These are phyloP conservation scores for Parazoanthus swiftii DNA, from an alignment of 92 coral and sea anemone species.

Conservation along the genomic window DNA sequence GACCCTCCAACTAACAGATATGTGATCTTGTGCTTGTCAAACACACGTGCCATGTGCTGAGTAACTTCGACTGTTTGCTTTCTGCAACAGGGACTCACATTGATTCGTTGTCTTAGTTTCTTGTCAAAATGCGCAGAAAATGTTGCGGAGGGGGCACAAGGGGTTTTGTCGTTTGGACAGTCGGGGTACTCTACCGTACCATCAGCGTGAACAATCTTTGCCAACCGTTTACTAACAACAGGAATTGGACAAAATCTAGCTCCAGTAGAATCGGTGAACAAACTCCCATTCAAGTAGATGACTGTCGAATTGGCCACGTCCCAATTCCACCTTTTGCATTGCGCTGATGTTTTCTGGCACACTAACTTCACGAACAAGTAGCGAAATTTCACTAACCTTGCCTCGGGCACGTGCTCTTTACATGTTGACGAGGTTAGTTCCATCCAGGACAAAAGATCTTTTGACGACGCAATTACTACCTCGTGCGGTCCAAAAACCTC, in stretches of 20 bases:
- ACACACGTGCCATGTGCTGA: conserved; percentile 25
- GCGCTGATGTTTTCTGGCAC: not conserved
- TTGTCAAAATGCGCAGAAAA: conserved; percentile 24
- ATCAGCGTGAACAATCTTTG: not conserved
- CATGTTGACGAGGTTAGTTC: not conserved
- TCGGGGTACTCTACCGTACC: too few relatives aligned
- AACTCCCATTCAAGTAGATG: not conserved
- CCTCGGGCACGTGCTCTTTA: not conserved
- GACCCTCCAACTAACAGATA: conserved; percentile 24
- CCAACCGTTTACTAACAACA: conserved; percentile 6
- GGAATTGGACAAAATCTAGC: conserved; percentile 36
- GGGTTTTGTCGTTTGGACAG: not conserved
- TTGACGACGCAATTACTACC: not conserved
- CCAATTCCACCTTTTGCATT: conserved; percentile 33
- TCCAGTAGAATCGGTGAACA: not conserved
- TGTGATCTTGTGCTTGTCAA: conserved; percentile 32
- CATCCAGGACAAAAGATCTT: not conserved
- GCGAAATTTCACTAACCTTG: conserved; percentile 24
- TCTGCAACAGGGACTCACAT: conserved; percentile 36
- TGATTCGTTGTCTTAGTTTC: conserved; percentile 2
- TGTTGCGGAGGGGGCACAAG: conserved; percentile 20
- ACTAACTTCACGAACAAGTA: conserved; percentile 34
- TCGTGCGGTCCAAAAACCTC: not conserved
- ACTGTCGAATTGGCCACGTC: conserved; percentile 43
- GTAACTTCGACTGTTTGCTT: conserved; percentile 28